These are phyloP conservation scores for Grallaria varia DNA, from an alignment of 2,113 vertebrate species.

Conservation along the genomic window DNA sequence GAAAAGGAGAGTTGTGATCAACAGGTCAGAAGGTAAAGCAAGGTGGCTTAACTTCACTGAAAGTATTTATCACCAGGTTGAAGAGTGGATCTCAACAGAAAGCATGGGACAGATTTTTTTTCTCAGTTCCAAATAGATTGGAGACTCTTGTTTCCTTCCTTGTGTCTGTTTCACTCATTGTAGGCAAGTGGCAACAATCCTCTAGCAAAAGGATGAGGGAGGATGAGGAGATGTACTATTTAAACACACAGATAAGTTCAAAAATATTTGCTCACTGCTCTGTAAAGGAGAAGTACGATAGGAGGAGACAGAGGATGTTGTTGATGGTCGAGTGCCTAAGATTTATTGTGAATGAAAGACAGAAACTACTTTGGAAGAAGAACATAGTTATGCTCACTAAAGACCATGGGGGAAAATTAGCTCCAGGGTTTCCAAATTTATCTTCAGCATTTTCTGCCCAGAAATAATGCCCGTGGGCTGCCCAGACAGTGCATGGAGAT, in stretches of 20 bases:
- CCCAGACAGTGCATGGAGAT: not conserved
- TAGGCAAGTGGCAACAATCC: not conserved
- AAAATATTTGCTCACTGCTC: not conserved
- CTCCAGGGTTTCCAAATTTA: not conserved
- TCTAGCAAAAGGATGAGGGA: not conserved
- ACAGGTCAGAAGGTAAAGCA: not conserved
- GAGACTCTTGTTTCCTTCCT: not conserved
- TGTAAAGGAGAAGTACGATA: not conserved
- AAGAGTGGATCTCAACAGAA: not conserved
- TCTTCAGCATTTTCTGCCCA: not conserved
- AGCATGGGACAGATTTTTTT: not conserved
- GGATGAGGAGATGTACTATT: not conserved
- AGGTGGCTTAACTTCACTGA: not conserved
- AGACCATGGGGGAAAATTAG: not conserved
- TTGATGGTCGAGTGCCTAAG: not conserved
- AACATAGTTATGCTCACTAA: not conserved
- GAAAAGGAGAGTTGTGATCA: not conserved
- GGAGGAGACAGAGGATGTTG: not conserved
- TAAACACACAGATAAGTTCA: not conserved
- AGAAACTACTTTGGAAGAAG: not conserved
- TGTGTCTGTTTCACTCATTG: not conserved
- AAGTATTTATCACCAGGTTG: not conserved
- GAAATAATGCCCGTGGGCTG: not conserved
- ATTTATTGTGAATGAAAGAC: not conserved
- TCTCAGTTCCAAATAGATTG: not conserved